Conservation (phyloP, 2,888 invertebrate genomes). For the Eulithis testata region DNA sequence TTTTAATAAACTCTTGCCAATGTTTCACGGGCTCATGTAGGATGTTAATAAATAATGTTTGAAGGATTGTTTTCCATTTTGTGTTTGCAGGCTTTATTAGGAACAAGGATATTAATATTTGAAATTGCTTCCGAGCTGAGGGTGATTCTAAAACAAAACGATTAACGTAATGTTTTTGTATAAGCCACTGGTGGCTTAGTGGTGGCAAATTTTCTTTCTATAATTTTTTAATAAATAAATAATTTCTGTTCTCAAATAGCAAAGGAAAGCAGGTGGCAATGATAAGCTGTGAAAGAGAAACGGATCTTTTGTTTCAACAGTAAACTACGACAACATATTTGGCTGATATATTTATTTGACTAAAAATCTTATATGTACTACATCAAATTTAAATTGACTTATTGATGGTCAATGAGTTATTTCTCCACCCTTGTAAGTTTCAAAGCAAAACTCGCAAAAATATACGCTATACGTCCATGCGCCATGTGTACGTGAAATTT, state of each 20-base stretch:
- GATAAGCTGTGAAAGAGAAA: too few relatives aligned
- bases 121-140: constrained; percentile 9
- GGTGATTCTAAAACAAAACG: constrained; percentile 4
- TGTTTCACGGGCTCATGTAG: constrained; percentile 24
- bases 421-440: constrained; percentile 25
- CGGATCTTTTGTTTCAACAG: too few relatives aligned
- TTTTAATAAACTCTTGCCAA: constrained; percentile 40
- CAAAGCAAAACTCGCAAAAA: constrained; percentile 32
- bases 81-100: constrained; percentile 23
- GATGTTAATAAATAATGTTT: constrained; percentile 32
- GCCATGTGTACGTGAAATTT: constrained; percentile 63
- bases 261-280: too few relatives aligned
- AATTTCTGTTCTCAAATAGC: too few relatives aligned
- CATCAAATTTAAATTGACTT: background rate
- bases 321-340: too few relatives aligned
- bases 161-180: background rate
- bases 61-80: constrained; percentile 29
- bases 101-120: constrained; percentile 19
- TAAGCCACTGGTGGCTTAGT: too few relatives aligned
- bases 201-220: too few relatives aligned
- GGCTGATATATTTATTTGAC: too few relatives aligned
- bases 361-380: too few relatives aligned
- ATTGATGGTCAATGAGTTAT: constrained; percentile 3
- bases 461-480: constrained; percentile 50
- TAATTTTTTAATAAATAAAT: too few relatives aligned